Base-by-base conservation (phyloP, 35 echinoderm and acorn worm species). In the Hemicentrotus pulcherrimus region DNA sequence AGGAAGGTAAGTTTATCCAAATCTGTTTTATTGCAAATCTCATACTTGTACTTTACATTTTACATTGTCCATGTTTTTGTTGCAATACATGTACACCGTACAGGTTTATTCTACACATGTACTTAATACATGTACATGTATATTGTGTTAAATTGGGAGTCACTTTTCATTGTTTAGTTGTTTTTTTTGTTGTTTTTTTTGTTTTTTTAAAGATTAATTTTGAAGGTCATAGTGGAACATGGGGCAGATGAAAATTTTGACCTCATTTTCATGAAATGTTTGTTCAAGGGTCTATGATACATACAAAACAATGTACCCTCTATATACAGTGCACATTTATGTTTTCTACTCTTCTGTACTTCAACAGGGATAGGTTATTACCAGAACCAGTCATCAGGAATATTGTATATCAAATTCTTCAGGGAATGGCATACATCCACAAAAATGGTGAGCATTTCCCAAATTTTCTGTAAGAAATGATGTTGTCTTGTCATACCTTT, bases 351-450 rank as follows among this genome's bases (percentile, higher is more conserved):
- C 16, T 91, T 48, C 88, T 96, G 46, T 55, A 55, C 46, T 59
- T 95, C 91, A 95, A 59, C 96, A 99, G 98, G 94, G 98, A 97
- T 95, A 96, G 91, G 47, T 91, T 99, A 48, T 96, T 99, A 61
- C 97, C 98, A 32, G 98, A 99, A 71, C 97, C 98, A 88, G 95
- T 95, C 14, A 97, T 97, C 47, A 70, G 98, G n/a, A 99, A 99
- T 92, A 96, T 99, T 9, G 95, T 97, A 31, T 99, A 97, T 86
- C 98, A 99, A 65, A 97, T 99, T 18, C 95, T 99, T 22, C 98
- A 99, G 94, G 98, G 98, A 55, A 92, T 97, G 86, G 98, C 98
- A 55, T 99, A 98, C 70, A 99, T 99, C 90, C 98, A 99, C 94
- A 99, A 99, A 95, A 97, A 99, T 95, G 98, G 98, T 99, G 92